phyloP scores from a whole-genome alignment of 2,113 vertebrate genomes.

The Eira barbara region DNA sequence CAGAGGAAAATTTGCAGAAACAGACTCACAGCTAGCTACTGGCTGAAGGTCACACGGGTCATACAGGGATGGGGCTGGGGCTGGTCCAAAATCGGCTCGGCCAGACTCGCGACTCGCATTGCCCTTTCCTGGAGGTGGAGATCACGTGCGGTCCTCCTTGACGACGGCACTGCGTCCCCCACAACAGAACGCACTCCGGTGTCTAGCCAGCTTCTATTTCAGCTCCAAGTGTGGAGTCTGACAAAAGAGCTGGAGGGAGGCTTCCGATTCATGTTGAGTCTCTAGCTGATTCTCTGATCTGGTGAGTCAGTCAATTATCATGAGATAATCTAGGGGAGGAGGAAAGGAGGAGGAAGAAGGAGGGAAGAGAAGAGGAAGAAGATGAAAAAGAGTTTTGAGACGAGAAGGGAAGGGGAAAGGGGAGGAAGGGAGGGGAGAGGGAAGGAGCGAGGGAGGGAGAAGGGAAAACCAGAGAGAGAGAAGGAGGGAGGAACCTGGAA shows the following conservation, averaged over 20 bases:
- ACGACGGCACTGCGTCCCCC: rapidly evolving
- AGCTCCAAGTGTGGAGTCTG: background rate
- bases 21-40: rapidly evolving
- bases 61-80: background rate
- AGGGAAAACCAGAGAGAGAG: background rate
- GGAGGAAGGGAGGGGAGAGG: rapidly evolving
- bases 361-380: too few species aligned
- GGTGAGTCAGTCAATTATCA: background rate
- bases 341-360: background rate
- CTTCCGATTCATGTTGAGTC: rapidly evolving
- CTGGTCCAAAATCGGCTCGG: too few species aligned
- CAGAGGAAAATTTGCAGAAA: background rate
- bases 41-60: background rate
- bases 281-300: background rate
- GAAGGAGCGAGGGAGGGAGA: too few species aligned
- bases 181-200: background rate
- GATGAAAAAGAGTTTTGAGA: rapidly evolving
- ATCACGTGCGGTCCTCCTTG: background rate
- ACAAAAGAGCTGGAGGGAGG: background rate
- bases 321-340: background rate
- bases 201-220: background rate
- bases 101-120: background rate
- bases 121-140: background rate
- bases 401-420: too few species aligned
- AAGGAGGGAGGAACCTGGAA: background rate